A percentile compares a stretch with the other conserved stretches of the same genome.
These are phyloP conservation scores for Pteria penguin DNA, from an alignment of 2,888 invertebrate species.

Conservation along the genomic window DNA sequence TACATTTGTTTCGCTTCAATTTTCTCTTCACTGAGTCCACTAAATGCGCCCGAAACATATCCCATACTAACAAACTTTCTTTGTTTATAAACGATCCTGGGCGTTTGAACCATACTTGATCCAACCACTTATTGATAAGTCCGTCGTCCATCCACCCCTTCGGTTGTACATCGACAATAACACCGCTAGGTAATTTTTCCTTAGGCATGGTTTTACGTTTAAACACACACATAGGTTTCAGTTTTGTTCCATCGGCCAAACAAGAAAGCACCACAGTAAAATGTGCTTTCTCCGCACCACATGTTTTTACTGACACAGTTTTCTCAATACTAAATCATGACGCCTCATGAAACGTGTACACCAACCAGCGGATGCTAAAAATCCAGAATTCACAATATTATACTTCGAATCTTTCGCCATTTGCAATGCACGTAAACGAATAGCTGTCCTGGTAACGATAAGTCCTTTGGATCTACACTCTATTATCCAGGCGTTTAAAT, in stretches of 20 bases:
- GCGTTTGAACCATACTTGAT: not conserved
- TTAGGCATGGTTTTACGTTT: constrained; percentile 51
- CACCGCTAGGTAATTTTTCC: constrained; percentile 43
- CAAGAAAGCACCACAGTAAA: constrained; percentile 28
- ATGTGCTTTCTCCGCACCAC: constrained; percentile 40
- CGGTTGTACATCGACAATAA: constrained; percentile 35
- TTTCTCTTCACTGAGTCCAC: too few relatives aligned
- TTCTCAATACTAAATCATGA: too few relatives aligned
- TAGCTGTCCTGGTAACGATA: constrained; percentile 8
- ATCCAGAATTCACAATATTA: too few relatives aligned
- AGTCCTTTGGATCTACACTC: constrained; percentile 18
- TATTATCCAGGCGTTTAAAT: constrained; percentile 1
- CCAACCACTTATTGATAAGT: constrained; percentile 30
- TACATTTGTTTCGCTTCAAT: not conserved
- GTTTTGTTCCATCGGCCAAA: constrained; percentile 21
- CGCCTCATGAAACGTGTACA: too few relatives aligned
- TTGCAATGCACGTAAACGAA: too few relatives aligned
- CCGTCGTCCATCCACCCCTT: constrained; percentile 50
- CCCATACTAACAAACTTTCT: not conserved
- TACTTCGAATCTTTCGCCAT: too few relatives aligned
- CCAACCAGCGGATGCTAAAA: too few relatives aligned
- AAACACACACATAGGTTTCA: constrained; percentile 48
- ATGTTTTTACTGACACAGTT: too few relatives aligned
- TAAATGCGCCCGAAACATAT: not conserved
- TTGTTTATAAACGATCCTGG: not conserved